Evolutionary conservation across 2,797 vertebrate species (phyloP), one percentile per base, ranked within the genome.

Genomic region (Lepilemur septentrionalis): DNA sequence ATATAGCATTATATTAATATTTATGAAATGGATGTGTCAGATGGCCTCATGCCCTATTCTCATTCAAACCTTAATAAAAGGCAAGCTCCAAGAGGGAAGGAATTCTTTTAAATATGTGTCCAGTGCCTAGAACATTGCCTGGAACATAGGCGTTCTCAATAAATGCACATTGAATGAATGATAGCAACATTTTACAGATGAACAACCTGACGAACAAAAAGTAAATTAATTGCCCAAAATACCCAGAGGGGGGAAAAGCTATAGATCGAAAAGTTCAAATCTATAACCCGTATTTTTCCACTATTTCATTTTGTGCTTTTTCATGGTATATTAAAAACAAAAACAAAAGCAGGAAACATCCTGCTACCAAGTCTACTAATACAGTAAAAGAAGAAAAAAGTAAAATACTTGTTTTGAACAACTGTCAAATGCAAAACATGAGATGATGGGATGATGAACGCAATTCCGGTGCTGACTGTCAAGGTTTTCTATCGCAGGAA

Each of bases 271-370:
- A 91, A 86, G 48, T 91, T 32, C 89, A 76, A 89, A 92, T 28
- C 59, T 13, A 80, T 0, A 75, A 43, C 13, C 52, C 32, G 10
- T 30, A 50, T 61, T 59, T 81, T 55, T 32, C 30, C 28, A 61
- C n/a, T 41, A 20, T 85, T 87, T 82, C 69, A 79, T 72, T 55
- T 38, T 57, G 12, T 78, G 41, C 13, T 55, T 38, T 80, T 86
- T 92, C 38, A 69, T 63, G 59, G 32, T 38, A 65, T 81, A 48
- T 59, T 89, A 57, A 82, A 84, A 92, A 69, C 65, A 92, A 92
- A 90, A 65, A 6, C 20, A 79, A 41, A 32, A 91, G 38, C 55
- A 72, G 55, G 86, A 59, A 38, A 9, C n/a, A 91, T 46, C 12
- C 4, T 17, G 12, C 38, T 43, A 65, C 11, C 67, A 73, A 50